A percentile compares a stretch with the other conserved stretches of the same genome.
phyloP scores from a whole-genome alignment of 2,113 vertebrate species.

The Rousettus leschenaultii region DNA sequence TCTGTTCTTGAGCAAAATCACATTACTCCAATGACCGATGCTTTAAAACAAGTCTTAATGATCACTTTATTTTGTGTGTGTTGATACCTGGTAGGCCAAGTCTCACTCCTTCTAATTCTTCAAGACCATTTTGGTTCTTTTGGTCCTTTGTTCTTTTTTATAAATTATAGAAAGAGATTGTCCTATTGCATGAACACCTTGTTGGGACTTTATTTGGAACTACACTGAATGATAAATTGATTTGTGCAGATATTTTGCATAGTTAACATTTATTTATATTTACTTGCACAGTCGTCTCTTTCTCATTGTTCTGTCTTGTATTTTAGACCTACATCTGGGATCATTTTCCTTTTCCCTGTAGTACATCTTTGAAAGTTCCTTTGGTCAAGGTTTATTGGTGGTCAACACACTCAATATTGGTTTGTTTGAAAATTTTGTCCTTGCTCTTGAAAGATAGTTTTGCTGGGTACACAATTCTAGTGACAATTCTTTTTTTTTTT shows the following conservation, averaged over 20 bases:
- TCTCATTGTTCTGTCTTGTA: background rate
- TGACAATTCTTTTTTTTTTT: background rate
- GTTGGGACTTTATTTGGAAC: background rate
- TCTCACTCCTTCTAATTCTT: background rate
- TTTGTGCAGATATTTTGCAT: background rate
- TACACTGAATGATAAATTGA: background rate
- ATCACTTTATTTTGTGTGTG: background rate
- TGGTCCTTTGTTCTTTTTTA: background rate
- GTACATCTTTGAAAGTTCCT: background rate
- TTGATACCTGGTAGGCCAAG: background rate
- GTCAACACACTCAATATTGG: background rate
- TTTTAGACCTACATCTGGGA: background rate
- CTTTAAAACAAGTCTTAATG: background rate
- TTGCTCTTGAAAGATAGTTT: conserved; percentile 1
- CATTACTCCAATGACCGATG: background rate
- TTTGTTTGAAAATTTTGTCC: background rate
- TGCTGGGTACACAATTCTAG: background rate
- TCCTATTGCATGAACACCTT: background rate
- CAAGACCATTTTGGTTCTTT: background rate
- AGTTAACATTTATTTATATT: background rate
- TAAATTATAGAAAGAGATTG: background rate
- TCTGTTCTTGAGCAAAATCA: background rate
- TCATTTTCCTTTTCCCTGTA: background rate
- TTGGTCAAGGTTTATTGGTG: background rate
- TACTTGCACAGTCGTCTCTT: background rate